Percentiles rank a stretch among this genome's conserved stretches.
Conservation (phyloP, 1,140 invertebrate species). For the Lordiphosa mommai region DNA sequence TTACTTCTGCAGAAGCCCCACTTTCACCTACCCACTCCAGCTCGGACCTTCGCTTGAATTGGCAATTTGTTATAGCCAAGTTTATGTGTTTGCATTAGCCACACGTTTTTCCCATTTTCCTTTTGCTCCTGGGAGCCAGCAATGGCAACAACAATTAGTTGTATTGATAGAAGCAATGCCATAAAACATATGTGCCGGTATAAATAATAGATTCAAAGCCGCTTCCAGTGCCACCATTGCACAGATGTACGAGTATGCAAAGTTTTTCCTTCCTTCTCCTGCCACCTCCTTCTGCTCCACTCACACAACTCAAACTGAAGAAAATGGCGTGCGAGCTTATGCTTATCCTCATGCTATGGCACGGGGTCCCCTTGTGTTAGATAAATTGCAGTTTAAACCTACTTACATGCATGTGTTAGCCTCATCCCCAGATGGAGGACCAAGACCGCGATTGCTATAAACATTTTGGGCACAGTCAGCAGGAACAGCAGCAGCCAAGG, state of each 20-base stretch:
- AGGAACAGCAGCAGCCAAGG: slow-evolving; percentile 14
- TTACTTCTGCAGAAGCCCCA: too few relatives aligned
- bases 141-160: slow-evolving; percentile 62
- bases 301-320: slow-evolving; percentile 43
- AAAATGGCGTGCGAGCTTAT: slow-evolving; percentile 71
- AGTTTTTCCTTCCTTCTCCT: slow-evolving; percentile 24
- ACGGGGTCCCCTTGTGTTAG: slow-evolving; percentile 53
- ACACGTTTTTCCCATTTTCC: too few relatives aligned
- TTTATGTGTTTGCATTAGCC: too few relatives aligned
- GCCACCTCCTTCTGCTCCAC: slow-evolving; percentile 13
- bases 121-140: slow-evolving; percentile 3
- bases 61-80: too few relatives aligned
- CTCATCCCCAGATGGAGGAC: slow-evolving; percentile 15
- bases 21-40: too few relatives aligned
- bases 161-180: slow-evolving; percentile 51
- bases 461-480: slow-evolving; percentile 53
- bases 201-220: slow-evolving; percentile 70
- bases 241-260: slow-evolving; percentile 39
- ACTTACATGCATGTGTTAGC: slow-evolving; percentile 69
- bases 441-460: slow-evolving; percentile 42
- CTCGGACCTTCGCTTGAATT: too few relatives aligned
- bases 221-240: slow-evolving; percentile 15
- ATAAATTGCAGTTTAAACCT: slow-evolving; percentile 76
- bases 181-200: slow-evolving; percentile 58
- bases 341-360: slow-evolving; percentile 61